Evolutionary conservation across 2,113 vertebrate genomes (phyloP), one percentile per base, ranked within the genome.

Genomic region (Sminthopsis crassicaudata): DNA sequence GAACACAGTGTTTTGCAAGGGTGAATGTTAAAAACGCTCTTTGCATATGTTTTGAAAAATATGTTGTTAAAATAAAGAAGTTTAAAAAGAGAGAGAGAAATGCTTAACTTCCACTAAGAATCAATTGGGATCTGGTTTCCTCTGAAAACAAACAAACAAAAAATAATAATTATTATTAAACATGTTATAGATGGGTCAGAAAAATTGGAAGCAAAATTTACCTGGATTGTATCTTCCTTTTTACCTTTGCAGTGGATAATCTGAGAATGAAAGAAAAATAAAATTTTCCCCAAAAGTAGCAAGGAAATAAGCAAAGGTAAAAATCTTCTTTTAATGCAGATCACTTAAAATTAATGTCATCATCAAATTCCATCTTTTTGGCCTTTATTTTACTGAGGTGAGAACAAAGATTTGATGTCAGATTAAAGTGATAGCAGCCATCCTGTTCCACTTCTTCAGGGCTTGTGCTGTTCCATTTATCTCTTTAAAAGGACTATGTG

Each of bases 131-230:
- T 7, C 60, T 96, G 48, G 93, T 46, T 27, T 88, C 11, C 16
- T 94, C 46, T 90, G 7, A 96, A 46, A 51, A 48, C 46, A 48
- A 48, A 48, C 48, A 48, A 48, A 0, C 48, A 51, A 51, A 51
- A 4, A 92, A 91, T 46, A 27, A 24, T 93, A 93, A 25, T 67
- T 95, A 25, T 67, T 95, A 94, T 89, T 76, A 95, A 94, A 57
- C 12, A 25, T 76, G 2, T 53, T 91, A 94, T 55, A 93, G 90
- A 92, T 60, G 14, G 16, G 36, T 84, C 67, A 42, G n/a, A 23
- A 67, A 67, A 90, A 96, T 6, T 89, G 60, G 7, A 96, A 93
- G 8, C 42, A 22, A 50, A 16, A 25, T 54, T 25, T 36, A 51
- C 46, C 50, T 42, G 95, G 50, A 0, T 26, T 95, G 3, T 93